Base-by-base conservation (phyloP, 2,888 invertebrate genomes). In the Dexiosoma caninum region DNA sequence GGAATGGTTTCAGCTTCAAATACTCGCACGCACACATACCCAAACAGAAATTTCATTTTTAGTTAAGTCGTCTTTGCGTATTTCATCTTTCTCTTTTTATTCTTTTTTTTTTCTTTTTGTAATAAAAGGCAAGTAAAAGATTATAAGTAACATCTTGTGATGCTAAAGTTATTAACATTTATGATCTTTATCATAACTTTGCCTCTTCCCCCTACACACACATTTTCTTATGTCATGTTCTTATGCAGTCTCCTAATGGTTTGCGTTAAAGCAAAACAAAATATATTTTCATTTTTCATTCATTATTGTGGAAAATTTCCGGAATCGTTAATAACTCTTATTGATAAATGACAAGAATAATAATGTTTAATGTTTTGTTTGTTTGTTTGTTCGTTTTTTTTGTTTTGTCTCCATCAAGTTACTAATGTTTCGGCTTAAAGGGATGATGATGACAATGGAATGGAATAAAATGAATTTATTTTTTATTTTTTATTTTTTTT, bases 261-360 rank as follows among this genome's bases (percentile, higher is more conserved):
- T 51, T 66, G 23, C 23, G 14, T 40, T 53, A 6, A 42, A 27
- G 9, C 30, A 27, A 44, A 37, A 70, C 9, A 46, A 32, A 44
- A 46, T 57, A 14, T 46, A 46, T 70, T 59, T 49, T 16, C 27
- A 49, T 51, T 59, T 46, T 19, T n/a, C 53, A 44, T 19, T 53
- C 59, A 42, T 53, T 37, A 21, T 30, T 35, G 55, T 6, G 27
- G 27, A 53, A 49, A 78, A 78, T 67, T 78, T 72, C 67, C 78
- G 37, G 72, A 78, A 72, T 64, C 79, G 75, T 79, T 79, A 75
- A 79, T 74, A 79, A 79, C 64, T 75, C 75, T 75, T 75, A 79
- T 79, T 74, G 74, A 79, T 74, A 79, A 79, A 75, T 75, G 74
- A 64, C 64, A 66, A 35, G 74, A 74, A 70, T 74, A 70, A 49